Evolutionary conservation across 2,888 invertebrate species (phyloP).

Genomic region (Drosophila subsilvestris): DNA sequence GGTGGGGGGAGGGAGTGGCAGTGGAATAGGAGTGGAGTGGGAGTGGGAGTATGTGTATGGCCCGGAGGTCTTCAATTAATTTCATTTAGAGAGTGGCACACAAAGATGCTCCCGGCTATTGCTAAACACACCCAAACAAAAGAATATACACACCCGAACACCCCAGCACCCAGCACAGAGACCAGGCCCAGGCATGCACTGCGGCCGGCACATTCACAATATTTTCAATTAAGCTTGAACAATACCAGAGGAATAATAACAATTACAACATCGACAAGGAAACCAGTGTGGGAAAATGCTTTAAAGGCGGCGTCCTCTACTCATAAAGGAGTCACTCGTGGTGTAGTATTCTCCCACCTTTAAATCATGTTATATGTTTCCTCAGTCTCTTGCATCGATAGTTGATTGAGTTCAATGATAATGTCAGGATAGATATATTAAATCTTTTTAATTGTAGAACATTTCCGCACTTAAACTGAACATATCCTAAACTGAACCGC

Average conservation of each 20-base stretch:
- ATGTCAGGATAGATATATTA: not conserved
- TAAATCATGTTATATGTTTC: not conserved
- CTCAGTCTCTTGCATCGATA: constrained; percentile 9
- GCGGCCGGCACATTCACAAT: constrained; percentile 61
- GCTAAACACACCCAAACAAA: constrained; percentile 55
- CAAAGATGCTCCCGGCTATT: constrained; percentile 58
- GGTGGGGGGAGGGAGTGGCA: constrained; percentile 11
- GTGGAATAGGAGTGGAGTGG: constrained; percentile 5
- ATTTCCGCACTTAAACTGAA: too few species aligned
- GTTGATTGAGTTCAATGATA: not conserved
- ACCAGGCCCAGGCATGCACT: constrained; percentile 8
- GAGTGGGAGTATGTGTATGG: constrained; percentile 28
- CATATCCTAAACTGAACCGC: too few species aligned
- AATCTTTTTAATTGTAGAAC: too few species aligned
- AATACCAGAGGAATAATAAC: constrained; percentile 76
- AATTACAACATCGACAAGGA: constrained; percentile 59
- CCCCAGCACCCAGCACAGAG: not conserved
- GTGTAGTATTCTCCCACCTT: too few species aligned
- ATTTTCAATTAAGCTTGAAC: constrained; percentile 78
- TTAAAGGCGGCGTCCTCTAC: constrained; percentile 27
- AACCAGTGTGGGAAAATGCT: constrained; percentile 26
- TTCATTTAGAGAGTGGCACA: constrained; percentile 68
- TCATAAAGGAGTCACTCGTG: constrained; percentile 15
- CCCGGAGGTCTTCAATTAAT: constrained; percentile 68
- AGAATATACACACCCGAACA: not conserved